A percentile compares a stretch with the other conserved stretches of the same genome.
Conservation (phyloP, 2,797 vertebrate species). For the Sorex maritimensis region DNA sequence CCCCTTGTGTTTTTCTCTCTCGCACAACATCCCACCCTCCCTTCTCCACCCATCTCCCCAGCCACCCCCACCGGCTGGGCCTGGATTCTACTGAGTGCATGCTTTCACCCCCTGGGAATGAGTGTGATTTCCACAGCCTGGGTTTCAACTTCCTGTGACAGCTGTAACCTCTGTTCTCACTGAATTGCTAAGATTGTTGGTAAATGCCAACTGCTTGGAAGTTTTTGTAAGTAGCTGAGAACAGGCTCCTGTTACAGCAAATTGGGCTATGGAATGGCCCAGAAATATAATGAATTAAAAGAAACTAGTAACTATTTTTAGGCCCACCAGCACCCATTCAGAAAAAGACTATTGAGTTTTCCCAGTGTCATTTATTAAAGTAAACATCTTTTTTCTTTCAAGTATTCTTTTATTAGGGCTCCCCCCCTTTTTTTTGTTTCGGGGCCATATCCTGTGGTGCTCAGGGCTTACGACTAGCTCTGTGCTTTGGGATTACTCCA, state of each 20-base stretch:
- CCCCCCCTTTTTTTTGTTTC: too few species aligned
- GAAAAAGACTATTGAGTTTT: neutral
- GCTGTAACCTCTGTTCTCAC: conserved; percentile 78
- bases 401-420: too few species aligned
- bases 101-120: conserved; percentile 11
- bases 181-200: conserved; percentile 73
- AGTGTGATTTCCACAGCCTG: conserved; percentile 69
- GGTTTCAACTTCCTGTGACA: conserved; percentile 73
- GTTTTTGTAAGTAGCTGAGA: conserved; percentile 10
- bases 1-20: neutral
- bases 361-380: too few species aligned
- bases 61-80: neutral
- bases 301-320: conserved; percentile 23
- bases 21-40: neutral
- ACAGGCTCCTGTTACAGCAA: neutral
- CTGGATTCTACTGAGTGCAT: neutral
- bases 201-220: conserved; percentile 48
- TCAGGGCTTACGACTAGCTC: too few species aligned
- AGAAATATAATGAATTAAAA: conserved; percentile 42
- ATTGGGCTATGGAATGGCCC: neutral
- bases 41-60: conserved; percentile 25
- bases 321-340: neutral
- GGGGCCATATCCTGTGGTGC: too few species aligned
- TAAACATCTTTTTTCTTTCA: too few species aligned
- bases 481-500: too few species aligned